phyloP scores from a whole-genome alignment of 2,113 vertebrate genomes.

The Dinomys branickii region DNA sequence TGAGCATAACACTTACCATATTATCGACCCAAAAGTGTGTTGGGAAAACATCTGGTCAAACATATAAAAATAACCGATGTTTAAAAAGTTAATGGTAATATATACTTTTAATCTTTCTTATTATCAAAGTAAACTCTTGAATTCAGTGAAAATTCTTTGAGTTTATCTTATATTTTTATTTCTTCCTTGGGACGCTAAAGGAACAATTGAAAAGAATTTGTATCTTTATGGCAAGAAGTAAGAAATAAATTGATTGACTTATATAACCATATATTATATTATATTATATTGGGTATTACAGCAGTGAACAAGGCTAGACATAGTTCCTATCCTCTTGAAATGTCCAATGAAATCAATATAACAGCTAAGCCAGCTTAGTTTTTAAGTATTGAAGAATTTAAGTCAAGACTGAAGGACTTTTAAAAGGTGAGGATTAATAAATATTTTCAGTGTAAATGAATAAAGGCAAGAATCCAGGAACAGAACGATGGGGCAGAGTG shows the following conservation, averaged over 20 bases:
- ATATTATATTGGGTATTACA: neutral
- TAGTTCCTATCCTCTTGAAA: neutral
- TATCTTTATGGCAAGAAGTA: neutral
- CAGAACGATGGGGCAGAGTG: neutral
- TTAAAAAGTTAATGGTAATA: constrained; percentile 25
- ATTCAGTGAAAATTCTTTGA: constrained; percentile 8
- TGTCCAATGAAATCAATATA: neutral
- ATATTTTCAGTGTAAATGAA: neutral
- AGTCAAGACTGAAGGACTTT: constrained; percentile 15
- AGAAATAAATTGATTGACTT: neutral
- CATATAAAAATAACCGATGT: neutral
- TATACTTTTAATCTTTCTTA: constrained; percentile 26
- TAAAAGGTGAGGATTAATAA: constrained; percentile 29
- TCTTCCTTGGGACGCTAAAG: constrained; percentile 3
- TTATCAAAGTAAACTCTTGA: constrained; percentile 29
- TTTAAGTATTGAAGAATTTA: constrained; percentile 10
- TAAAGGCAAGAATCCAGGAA: neutral
- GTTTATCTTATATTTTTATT: neutral
- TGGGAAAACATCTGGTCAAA: constrained; percentile 5
- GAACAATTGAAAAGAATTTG: neutral
- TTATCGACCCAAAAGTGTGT: constrained; percentile 24
- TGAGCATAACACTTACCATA: neutral
- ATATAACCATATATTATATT: neutral
- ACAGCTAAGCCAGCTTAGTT: neutral
- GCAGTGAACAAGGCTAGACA: neutral